phyloP scores from a whole-genome alignment of 2,797 vertebrate species.

The Todus mexicanus region DNA sequence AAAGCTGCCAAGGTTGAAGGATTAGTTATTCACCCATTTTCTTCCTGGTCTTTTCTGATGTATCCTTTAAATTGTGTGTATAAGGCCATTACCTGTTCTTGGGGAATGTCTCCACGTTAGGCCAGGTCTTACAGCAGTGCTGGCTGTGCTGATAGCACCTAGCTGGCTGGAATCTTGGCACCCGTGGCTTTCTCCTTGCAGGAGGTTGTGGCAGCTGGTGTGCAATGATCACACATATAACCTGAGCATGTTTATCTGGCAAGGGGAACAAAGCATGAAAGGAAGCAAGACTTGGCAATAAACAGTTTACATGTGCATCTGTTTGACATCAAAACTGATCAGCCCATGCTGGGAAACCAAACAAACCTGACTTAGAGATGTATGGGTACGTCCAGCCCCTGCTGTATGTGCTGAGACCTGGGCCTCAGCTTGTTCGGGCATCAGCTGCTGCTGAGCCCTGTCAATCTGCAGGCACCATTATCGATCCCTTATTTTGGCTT shows the following conservation, averaged over 20 bases:
- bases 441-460: not conserved
- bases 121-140: not conserved
- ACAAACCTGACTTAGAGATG: not conserved
- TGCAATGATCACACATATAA: not conserved
- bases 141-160: not conserved
- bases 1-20: not conserved
- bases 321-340: not conserved
- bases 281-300: not conserved
- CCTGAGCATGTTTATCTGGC: not conserved
- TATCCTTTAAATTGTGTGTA: not conserved
- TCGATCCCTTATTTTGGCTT: not conserved
- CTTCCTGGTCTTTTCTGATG: not conserved
- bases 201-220: not conserved
- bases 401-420: not conserved
- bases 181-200: not conserved
- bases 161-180: not conserved
- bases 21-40: not conserved
- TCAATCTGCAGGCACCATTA: not conserved
- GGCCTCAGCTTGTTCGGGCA: not conserved
- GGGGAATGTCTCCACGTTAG: rapidly evolving
- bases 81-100: not conserved
- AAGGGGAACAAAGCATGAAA: not conserved
- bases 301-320: not conserved
- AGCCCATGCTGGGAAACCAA: not conserved
- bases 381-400: rapidly evolving